These are phyloP conservation scores for western clawed frog (Xenopus tropicalis) DNA, from an alignment of 2,113 vertebrate species.

Conservation along the genomic window DNA sequence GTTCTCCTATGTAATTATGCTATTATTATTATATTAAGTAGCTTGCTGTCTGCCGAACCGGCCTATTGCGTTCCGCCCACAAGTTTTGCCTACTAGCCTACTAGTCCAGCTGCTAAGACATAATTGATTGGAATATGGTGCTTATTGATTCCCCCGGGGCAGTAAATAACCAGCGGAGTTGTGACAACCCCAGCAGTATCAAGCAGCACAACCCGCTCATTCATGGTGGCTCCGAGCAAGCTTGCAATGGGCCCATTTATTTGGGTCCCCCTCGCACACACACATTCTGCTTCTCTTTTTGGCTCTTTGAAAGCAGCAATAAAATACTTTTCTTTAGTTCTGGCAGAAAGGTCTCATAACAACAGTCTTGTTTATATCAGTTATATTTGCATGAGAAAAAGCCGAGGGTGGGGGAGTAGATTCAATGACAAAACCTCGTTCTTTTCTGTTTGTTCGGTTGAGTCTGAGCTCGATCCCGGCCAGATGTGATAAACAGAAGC, in stretches of 20 bases:
- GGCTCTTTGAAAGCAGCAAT: slow-evolving; percentile 4
- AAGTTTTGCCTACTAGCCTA: no score
- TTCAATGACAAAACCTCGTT: no score
- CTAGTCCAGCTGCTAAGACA: slow-evolving; percentile 6
- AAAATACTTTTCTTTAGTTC: not conserved
- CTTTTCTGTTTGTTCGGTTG: no score
- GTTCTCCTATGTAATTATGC: no score
- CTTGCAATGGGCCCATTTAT: slow-evolving; percentile 9
- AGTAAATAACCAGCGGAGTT: slow-evolving; percentile 5
- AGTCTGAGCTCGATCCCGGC: no score
- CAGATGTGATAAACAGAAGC: no score
- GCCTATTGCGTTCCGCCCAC: no score
- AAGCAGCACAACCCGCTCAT: slow-evolving; percentile 1
- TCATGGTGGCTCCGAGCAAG: not conserved
- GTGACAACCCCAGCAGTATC: not conserved
- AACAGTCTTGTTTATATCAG: not conserved
- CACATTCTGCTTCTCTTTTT: not conserved
- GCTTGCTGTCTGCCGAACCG: no score
- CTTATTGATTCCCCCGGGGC: not conserved
- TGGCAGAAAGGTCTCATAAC: not conserved
- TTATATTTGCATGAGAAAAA: no score
- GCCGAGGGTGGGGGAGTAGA: no score
- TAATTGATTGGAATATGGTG: not conserved
- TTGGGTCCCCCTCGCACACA: not conserved
- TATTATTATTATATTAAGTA: no score